Evolutionary conservation across 2,113 vertebrate species (phyloP).

Genomic region (Uropsilus gracilis): DNA sequence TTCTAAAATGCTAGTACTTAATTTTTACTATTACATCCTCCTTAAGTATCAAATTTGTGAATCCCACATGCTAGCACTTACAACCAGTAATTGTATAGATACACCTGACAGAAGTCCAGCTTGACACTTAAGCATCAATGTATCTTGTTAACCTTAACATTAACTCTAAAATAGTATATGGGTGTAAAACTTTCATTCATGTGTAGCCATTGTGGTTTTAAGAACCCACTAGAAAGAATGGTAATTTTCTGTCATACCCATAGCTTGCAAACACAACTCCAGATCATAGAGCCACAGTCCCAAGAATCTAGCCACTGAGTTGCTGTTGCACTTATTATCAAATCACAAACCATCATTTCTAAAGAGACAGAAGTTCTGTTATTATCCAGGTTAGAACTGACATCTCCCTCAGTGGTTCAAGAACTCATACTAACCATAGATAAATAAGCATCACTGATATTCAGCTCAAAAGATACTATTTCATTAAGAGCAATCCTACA

Average conservation of each 20-base stretch:
- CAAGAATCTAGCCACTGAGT: not conserved
- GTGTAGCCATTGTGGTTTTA: not conserved
- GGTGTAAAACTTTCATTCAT: not conserved
- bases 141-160: not conserved
- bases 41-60: not conserved
- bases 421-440: conserved; percentile 61
- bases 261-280: not conserved
- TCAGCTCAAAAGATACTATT: conserved; percentile 12
- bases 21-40: not conserved
- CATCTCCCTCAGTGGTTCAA: not conserved
- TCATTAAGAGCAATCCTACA: conserved; percentile 1
- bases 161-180: not conserved
- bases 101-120: not conserved
- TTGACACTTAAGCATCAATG: not conserved
- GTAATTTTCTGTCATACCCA: not conserved
- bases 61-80: not conserved
- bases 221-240: not conserved
- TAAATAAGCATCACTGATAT: conserved; percentile 56
- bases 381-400: not conserved
- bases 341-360: not conserved
- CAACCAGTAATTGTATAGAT: not conserved
- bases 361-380: not conserved
- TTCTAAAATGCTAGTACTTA: not conserved
- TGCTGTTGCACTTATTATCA: not conserved
- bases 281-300: not conserved